Evolutionary conservation across 2,888 invertebrate genomes (phyloP).

Genomic region (Hydroisotoma schaefferi): DNA sequence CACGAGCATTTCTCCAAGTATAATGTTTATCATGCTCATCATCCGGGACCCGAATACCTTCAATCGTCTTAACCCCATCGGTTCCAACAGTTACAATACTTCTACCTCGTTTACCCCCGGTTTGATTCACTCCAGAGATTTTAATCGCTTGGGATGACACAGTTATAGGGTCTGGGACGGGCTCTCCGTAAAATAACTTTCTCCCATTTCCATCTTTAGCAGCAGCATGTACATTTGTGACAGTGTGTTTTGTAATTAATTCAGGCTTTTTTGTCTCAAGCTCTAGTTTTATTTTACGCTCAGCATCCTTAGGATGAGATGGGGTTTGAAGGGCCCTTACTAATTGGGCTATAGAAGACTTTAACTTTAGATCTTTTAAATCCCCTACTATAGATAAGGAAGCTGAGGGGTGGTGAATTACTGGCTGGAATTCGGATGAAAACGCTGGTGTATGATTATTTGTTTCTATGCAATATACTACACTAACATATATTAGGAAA

Average conservation of each 20-base stretch:
- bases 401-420: conserved; percentile 28
- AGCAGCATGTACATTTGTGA: conserved; percentile 4
- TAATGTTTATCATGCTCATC: conserved; percentile 73
- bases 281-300: neutral
- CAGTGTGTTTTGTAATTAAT: conserved; percentile 28
- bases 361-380: conserved; percentile 39
- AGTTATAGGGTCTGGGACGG: conserved; percentile 38
- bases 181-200: conserved; percentile 23
- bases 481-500: conserved; percentile 16
- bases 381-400: conserved; percentile 39
- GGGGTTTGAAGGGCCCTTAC: conserved; percentile 36
- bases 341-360: conserved; percentile 39
- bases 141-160: conserved; percentile 42
- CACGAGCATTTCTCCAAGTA: conserved; percentile 82
- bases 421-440: neutral
- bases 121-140: conserved; percentile 32
- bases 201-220: conserved; percentile 15
- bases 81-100: conserved; percentile 25
- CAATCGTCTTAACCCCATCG: conserved; percentile 70
- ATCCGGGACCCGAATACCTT: conserved; percentile 77
- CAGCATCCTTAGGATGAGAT: neutral
- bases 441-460: conserved; percentile 3
- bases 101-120: conserved; percentile 35
- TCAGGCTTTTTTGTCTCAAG: conserved; percentile 18
- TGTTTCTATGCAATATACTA: conserved; percentile 17